Conservation (phyloP, 2,888 invertebrate species). For the Nephrotoma guestfalica region DNA sequence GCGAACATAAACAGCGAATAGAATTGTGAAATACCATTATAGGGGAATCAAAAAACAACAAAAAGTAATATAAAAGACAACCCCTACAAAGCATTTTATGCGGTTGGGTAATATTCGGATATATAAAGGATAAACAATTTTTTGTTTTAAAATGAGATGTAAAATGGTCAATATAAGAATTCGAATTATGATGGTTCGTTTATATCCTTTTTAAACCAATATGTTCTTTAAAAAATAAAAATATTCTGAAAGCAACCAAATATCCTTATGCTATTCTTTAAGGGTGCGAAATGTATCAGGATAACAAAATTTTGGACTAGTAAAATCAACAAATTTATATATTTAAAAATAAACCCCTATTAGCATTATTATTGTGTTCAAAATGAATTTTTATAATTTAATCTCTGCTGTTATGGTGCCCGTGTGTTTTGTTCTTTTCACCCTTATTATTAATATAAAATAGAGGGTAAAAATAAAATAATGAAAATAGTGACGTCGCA, state of each 20-base stretch:
- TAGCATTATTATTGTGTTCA: not conserved
- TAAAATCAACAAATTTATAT: not conserved
- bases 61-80: not conserved
- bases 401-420: not conserved
- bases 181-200: not conserved
- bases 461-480: not conserved
- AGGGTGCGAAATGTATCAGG: slow-evolving; percentile 16
- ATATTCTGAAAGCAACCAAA: not conserved
- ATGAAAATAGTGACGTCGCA: no score
- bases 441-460: not conserved
- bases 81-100: not conserved
- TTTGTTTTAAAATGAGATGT: not conserved
- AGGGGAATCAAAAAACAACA: not conserved
- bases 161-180: not conserved
- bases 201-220: not conserved
- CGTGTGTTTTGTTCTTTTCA: not conserved
- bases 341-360: not conserved
- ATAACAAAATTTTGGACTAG: slow-evolving; percentile 8
- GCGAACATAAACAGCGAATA: slow-evolving; percentile 17
- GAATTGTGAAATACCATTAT: not conserved
- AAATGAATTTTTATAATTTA: not conserved
- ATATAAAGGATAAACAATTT: not conserved
- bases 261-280: slow-evolving; percentile 14
- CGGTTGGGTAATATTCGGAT: not conserved
- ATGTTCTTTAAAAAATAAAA: not conserved